phyloP scores from a whole-genome alignment of 2,113 vertebrate genomes.

The Poecilia latipinna region DNA sequence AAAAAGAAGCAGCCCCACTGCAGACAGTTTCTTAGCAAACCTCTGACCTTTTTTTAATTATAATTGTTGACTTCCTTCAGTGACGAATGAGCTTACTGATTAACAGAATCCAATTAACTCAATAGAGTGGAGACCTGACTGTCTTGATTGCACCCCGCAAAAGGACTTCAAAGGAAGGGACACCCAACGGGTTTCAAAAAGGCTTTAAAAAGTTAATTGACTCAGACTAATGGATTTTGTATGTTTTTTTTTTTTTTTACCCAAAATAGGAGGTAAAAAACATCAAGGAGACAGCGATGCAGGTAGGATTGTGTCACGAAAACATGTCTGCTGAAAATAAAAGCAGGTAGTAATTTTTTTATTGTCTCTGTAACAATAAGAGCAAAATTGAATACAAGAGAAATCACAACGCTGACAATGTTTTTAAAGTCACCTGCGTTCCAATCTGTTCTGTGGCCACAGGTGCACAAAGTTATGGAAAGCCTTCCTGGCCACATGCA shows the following conservation, averaged over 20 bases:
- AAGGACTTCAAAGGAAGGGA: slow-evolving; percentile 33
- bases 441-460: background rate
- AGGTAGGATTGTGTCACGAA: background rate
- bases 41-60: slow-evolving; percentile 55
- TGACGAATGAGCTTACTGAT: slow-evolving; percentile 51
- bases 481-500: no score
- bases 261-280: background rate
- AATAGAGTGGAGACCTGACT: slow-evolving; percentile 34
- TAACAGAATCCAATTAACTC: slow-evolving; percentile 60
- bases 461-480: background rate
- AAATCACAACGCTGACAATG: background rate
- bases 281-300: background rate
- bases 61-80: slow-evolving; percentile 63
- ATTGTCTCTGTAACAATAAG: no score
- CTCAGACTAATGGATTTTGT: slow-evolving; percentile 7
- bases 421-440: background rate
- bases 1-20: slow-evolving; percentile 2
- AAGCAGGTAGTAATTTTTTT: no score
- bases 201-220: slow-evolving; percentile 25
- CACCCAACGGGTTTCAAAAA: slow-evolving; percentile 39
- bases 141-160: slow-evolving; percentile 52
- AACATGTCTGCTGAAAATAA: background rate
- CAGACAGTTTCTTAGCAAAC: slow-evolving; percentile 56
- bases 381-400: background rate
- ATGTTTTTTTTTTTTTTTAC: background rate